A percentile compares a stretch with the other conserved stretches of the same genome.
These are phyloP conservation scores for Aleadryas rufinucha DNA, from an alignment of 2,113 vertebrate genomes.

Conservation along the genomic window DNA sequence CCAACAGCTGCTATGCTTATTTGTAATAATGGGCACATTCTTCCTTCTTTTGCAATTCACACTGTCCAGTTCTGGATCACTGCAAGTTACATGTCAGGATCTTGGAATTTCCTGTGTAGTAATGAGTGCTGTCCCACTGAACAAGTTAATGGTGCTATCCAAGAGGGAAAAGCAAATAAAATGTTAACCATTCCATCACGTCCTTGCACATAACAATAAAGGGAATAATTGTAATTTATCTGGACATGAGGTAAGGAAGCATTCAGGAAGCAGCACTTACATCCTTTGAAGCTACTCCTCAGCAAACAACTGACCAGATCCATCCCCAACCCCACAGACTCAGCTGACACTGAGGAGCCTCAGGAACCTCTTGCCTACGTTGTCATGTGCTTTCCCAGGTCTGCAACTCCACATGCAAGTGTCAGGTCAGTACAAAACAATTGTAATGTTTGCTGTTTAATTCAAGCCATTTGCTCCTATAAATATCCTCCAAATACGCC, in stretches of 20 bases:
- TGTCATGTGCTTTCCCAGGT: background rate
- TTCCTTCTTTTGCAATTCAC: background rate
- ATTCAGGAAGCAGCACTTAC: background rate
- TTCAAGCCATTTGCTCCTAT: background rate
- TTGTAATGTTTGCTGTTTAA: background rate
- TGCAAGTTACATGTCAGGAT: background rate
- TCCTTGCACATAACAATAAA: background rate
- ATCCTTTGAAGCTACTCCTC: background rate
- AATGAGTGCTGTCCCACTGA: background rate
- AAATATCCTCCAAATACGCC: background rate
- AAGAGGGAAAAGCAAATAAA: background rate
- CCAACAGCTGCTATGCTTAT: background rate
- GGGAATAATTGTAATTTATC: background rate
- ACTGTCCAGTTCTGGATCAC: background rate
- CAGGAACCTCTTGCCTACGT: rapidly evolving
- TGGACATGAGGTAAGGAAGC: background rate
- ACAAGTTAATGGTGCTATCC: background rate
- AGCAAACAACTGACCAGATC: background rate
- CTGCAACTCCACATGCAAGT: background rate
- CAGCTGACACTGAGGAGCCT: background rate
- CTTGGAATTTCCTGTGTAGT: background rate
- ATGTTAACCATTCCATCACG: background rate
- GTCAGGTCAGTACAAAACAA: background rate
- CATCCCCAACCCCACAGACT: rapidly evolving
- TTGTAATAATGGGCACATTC: background rate